Base-by-base conservation (phyloP, 2,888 invertebrate species). In the Eumacrocentrus americanus region DNA sequence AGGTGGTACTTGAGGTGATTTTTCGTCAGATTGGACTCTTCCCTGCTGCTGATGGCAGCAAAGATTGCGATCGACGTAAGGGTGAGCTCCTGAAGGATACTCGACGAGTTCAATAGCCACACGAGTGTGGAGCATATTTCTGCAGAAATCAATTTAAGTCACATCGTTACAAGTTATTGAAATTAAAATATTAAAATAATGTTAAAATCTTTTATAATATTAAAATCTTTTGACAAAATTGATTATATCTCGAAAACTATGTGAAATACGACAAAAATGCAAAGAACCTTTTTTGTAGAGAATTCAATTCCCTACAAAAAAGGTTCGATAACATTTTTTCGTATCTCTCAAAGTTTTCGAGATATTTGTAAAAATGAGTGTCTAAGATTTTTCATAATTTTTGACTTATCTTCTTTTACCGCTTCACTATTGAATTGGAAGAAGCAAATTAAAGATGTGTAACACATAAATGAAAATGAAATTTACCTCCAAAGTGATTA, bases 41-140 rank as follows among this genome's bases (percentile, higher is more conserved):
- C 74, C n/a, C 67, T 68, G 9, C 67, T 70, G 56, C 70, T 72
- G 51, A 76, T 67, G 42, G 76, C 77, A 0, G 78, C 74, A 65
- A 79, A 79, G 7, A 79, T 71, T 35, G 79, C 81, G 59, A 84
- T 78, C 29, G 84, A 82, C 1, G 83, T 78, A 16, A 84, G 70
- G 9, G 82, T 82, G 48, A 82, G 72, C 22, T 82, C 81, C 65
- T 84, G 83, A 22, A 84, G 81, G 18, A 83, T 80, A 60, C 82
- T 79, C 38, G 82, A 78, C 3, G 83, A 80, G 58, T 82, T 81
- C 53, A 82, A 70, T 29, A 81, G 72, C 83, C 84, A 84, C 4
- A 82, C 81, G 29, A 83, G 74, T 34, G 78, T 76, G 54, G 82
- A 81, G 67, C 84, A 84, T 66, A 80, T 69, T 46, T 81, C 78